phyloP scores from a whole-genome alignment of 1,140 invertebrate genomes.

The Sycophaga agraensis region DNA sequence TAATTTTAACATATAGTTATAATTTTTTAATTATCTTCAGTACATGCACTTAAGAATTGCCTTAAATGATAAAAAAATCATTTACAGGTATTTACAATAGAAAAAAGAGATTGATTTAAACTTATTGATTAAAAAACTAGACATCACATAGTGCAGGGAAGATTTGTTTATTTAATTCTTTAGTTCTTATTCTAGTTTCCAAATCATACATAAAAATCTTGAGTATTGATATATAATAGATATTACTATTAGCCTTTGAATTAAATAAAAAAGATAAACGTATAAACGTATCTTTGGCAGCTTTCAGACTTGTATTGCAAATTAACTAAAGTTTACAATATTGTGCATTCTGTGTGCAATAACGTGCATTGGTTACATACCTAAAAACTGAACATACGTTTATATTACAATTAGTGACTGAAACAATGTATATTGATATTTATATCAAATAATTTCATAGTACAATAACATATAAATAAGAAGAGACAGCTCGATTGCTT shows the following conservation, averaged over 20 bases:
- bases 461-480: too few species aligned
- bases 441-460: too few species aligned
- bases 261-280: constrained; percentile 8
- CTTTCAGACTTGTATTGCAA: constrained; percentile 27
- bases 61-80: not conserved
- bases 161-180: not conserved
- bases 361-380: too few species aligned
- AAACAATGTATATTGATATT: too few species aligned
- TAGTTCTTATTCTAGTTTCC: not conserved
- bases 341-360: too few species aligned
- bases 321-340: constrained; percentile 5
- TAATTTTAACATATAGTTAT: constrained; percentile 14
- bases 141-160: constrained; percentile 4
- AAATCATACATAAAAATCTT: not conserved
- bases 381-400: too few species aligned
- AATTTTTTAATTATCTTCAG: constrained; percentile 9
- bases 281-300: constrained; percentile 28
- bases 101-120: not conserved
- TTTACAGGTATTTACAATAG: constrained; percentile 14
- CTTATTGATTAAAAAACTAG: constrained; percentile 2
- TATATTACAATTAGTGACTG: too few species aligned
- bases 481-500: too few species aligned
- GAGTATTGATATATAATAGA: not conserved
- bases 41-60: constrained; percentile 5
- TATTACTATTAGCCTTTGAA: not conserved